Base-by-base conservation (phyloP, 2,113 vertebrate genomes). In the Nanorana parkeri region DNA sequence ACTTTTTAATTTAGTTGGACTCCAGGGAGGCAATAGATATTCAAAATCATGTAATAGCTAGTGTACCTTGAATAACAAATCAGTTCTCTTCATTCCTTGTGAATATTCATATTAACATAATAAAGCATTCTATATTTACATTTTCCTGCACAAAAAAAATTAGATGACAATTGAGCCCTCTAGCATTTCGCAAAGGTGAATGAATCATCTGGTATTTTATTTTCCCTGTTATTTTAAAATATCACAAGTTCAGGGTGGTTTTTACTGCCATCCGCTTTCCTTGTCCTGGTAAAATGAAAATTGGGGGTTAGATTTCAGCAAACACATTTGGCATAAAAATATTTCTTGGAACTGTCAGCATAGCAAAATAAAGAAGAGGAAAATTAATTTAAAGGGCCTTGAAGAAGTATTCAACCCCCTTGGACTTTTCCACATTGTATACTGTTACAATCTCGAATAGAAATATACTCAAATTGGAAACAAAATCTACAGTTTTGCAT, bases 51-150 rank as follows among this genome's bases (percentile, higher is more conserved):
- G 56, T 76, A 86, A 65, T 80, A 86, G 86, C 87, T 85, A 83
- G 55, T 89, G 84, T 82, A 83, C 77, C 89, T 88, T 93, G 90
- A 90, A 92, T 92, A 91, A 90, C 85, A 91, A 91, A 91, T 86
- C 80, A 85, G 78, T 77, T 86, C 83, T 68, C 78, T 84, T 64
- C 0, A n/a, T 87, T 89, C 69, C 85, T 88, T 80, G 84, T 91
- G 92, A 91, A 92, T 92, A 92, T 91, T 92, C 89, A 89, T 92
- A 89, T 89, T 87, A 84, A 84, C 64, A 77, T 75, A 80, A 84
- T 85, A 84, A 85, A 52, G 85, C 81, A 84, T 84, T 87, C 86
- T 85, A 79, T 84, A 78, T 88, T 86, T 88, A 86, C 85, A 79
- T 68, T 84, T 87, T 73, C 17, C 85, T 86, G 71, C 80, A 0